These are phyloP conservation scores for Mesocricetus auratus DNA, from an alignment of 2,113 vertebrate genomes.

Conservation along the genomic window DNA sequence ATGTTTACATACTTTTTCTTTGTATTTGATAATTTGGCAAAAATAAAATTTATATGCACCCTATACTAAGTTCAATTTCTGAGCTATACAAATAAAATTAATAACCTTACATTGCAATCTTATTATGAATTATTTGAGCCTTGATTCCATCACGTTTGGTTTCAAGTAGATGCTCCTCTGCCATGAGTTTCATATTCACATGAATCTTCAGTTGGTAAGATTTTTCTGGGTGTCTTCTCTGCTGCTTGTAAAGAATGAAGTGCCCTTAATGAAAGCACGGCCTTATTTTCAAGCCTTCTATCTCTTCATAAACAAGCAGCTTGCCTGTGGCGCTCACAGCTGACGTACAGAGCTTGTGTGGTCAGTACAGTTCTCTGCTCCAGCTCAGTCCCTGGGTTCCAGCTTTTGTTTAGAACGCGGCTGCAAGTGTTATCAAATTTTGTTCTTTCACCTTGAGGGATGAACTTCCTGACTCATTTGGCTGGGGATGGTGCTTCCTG, in stretches of 20 bases:
- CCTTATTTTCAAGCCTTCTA: not conserved
- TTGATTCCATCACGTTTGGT: not conserved
- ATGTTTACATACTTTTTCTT: not conserved
- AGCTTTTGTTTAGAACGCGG: not conserved
- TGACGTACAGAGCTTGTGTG: not conserved
- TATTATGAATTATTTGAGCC: constrained; percentile 6
- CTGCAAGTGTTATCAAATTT: not conserved
- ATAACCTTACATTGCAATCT: not conserved
- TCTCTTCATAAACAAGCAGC: not conserved
- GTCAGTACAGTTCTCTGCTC: not conserved
- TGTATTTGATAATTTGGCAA: not conserved
- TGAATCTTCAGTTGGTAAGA: constrained; percentile 6
- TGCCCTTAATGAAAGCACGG: not conserved
- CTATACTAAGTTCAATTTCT: constrained; percentile 11
- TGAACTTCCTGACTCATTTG: constrained; percentile 68
- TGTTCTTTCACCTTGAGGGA: constrained; percentile 66
- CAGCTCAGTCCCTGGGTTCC: not conserved
- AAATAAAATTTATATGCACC: not conserved
- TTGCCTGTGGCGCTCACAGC: not conserved
- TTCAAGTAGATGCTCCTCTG: constrained; percentile 34
- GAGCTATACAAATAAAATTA: not conserved
- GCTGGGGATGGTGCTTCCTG: constrained; percentile 67
- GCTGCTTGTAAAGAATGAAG: not conserved
- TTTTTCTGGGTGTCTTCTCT: constrained; percentile 29
- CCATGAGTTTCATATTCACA: constrained; percentile 5